These are phyloP conservation scores for Monodelphis domestica DNA, from an alignment of 2,797 vertebrate genomes.

Conservation along the genomic window DNA sequence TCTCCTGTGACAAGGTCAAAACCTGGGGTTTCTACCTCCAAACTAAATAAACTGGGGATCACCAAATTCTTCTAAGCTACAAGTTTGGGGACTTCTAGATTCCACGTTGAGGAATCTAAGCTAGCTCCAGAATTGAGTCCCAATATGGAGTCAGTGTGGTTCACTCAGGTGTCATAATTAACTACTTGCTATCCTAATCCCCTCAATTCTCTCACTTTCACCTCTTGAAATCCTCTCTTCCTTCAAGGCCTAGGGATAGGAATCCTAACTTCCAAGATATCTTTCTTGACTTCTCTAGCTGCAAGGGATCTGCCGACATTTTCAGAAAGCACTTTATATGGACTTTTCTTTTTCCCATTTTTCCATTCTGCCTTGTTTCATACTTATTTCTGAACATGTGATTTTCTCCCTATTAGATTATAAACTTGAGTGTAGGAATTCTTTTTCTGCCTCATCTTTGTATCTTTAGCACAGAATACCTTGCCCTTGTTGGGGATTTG, in stretches of 20 bases:
- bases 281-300: background rate
- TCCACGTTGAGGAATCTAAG: too few relatives aligned
- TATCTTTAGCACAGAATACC: background rate
- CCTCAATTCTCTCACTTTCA: too few relatives aligned
- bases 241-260: background rate
- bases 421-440: background rate
- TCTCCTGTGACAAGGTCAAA: too few relatives aligned
- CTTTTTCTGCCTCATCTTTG: background rate
- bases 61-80: too few relatives aligned
- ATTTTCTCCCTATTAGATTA: background rate
- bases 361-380: background rate
- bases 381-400: background rate
- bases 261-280: background rate
- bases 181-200: too few relatives aligned
- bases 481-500: background rate
- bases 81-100: too few relatives aligned
- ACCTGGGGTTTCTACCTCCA: too few relatives aligned
- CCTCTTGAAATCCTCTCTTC: background rate
- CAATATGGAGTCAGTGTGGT: too few relatives aligned
- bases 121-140: too few relatives aligned
- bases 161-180: too few relatives aligned
- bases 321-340: background rate
- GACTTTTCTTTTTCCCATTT: background rate
- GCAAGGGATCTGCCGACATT: background rate
- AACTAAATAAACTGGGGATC: too few relatives aligned